These are phyloP conservation scores for Aphodius sticticus DNA, from an alignment of 2,888 invertebrate species.

Conservation along the genomic window DNA sequence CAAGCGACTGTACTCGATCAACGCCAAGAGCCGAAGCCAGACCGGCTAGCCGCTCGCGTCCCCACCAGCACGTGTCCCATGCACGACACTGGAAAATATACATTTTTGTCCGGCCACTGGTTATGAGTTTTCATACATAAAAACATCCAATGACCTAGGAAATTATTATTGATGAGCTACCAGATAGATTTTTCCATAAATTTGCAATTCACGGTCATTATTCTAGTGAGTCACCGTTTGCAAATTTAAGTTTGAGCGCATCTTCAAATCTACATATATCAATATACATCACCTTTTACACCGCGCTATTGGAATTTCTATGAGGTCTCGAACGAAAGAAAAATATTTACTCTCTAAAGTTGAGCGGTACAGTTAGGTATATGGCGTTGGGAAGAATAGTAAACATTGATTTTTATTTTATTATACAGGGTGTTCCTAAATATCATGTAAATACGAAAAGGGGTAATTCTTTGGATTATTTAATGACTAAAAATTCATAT, in stretches of 20 bases:
- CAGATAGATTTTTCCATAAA: not conserved
- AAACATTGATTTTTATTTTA: not conserved
- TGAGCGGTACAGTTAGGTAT: not conserved
- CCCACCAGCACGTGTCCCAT: too few species aligned
- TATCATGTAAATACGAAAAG: too few species aligned
- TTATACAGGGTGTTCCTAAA: too few species aligned
- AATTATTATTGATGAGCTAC: not conserved
- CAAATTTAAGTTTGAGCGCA: not conserved
- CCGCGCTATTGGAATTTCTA: not conserved
- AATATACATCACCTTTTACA: not conserved
- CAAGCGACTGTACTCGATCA: too few species aligned
- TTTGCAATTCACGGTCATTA: not conserved
- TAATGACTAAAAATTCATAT: too few species aligned
- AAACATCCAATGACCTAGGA: not conserved
- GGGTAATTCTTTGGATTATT: too few species aligned
- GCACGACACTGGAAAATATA: too few species aligned
- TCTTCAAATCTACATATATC: not conserved
- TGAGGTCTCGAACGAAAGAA: not conserved
- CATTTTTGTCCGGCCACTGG: too few species aligned
- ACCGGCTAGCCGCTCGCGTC: too few species aligned
- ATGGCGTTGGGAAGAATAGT: not conserved
- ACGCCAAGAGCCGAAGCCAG: too few species aligned
- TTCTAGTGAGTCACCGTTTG: not conserved
- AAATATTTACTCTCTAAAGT: constrained; percentile 4
- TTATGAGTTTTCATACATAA: too few species aligned